phyloP scores from a whole-genome alignment of 2,888 invertebrate genomes.

The Drosophila gaucha region DNA sequence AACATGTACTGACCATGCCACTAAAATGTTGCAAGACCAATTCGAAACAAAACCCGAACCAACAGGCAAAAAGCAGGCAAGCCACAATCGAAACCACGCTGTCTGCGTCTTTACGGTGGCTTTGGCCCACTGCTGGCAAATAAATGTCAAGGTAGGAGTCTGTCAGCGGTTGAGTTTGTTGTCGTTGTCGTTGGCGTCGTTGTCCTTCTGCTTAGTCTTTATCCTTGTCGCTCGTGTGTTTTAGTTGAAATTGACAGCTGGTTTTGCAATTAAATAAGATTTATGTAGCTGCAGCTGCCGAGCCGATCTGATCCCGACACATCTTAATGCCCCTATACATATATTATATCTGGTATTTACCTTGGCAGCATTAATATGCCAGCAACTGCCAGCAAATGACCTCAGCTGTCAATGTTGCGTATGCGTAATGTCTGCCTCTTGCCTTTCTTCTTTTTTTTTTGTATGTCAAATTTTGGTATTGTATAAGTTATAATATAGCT shows the following conservation, averaged over 20 bases:
- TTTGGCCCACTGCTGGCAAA: constrained; percentile 44
- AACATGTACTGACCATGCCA: constrained; percentile 25
- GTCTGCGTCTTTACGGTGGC: constrained; percentile 20
- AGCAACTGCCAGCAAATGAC: constrained; percentile 51
- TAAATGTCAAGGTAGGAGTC: constrained; percentile 62
- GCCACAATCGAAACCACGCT: constrained; percentile 23
- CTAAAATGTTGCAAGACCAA: constrained; percentile 40
- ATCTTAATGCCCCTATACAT: constrained; percentile 24
- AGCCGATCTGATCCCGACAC: constrained; percentile 10
- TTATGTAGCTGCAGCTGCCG: constrained; percentile 58
- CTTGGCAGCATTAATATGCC: constrained; percentile 63
- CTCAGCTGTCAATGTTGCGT: constrained; percentile 63
- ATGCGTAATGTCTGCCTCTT: constrained; percentile 25
- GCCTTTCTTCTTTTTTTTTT: neutral
- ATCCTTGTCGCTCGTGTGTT: constrained; percentile 11
- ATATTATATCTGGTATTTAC: constrained; percentile 18
- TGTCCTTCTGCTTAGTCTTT: constrained; percentile 7
- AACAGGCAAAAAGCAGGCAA: constrained; percentile 3
- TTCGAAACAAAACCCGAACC: constrained; percentile 18
- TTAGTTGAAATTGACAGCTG: constrained; percentile 76
- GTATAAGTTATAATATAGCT: constrained; percentile 12
- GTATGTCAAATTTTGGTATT: constrained; percentile 22
- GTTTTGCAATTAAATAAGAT: constrained; percentile 79
- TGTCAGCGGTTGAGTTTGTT: constrained; percentile 60
- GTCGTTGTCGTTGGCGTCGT: constrained; percentile 17